A percentile compares a stretch with the other conserved stretches of the same genome.
Evolutionary conservation across 1,140 invertebrate species (phyloP).

Genomic region (Drosophila murphyi): DNA sequence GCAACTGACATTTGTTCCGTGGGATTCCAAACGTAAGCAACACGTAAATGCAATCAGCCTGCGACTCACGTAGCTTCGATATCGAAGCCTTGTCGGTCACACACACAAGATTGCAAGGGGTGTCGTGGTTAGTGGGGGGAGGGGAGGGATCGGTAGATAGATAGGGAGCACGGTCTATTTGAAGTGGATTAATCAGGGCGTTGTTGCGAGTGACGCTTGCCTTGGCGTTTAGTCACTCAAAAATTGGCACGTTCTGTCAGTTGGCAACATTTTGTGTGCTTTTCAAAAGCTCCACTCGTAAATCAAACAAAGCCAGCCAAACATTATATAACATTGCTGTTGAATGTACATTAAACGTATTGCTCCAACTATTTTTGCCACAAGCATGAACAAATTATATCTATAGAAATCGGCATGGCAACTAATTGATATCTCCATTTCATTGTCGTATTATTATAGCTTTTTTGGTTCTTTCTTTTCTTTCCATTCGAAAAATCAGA

Average conservation of each 20-base stretch:
- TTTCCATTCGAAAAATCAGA: too few species aligned
- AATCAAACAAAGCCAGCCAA: constrained; percentile 38
- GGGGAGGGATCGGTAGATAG: neutral
- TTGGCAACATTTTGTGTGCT: constrained; percentile 31
- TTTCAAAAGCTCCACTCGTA: constrained; percentile 35
- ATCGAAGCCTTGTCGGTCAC: constrained; percentile 42
- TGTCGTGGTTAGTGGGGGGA: too few species aligned
- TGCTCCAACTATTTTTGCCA: constrained; percentile 28
- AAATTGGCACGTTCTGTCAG: constrained; percentile 40
- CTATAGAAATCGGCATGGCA: constrained; percentile 20
- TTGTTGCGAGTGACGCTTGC: constrained; percentile 17
- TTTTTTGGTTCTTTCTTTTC: too few species aligned
- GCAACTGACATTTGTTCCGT: constrained; percentile 16
- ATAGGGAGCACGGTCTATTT: constrained; percentile 21
- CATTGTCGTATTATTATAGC: neutral
- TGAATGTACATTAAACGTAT: constrained; percentile 14
- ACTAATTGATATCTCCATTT: constrained; percentile 18
- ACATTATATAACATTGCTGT: neutral
- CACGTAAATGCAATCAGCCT: constrained; percentile 77
- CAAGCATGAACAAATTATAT: constrained; percentile 4
- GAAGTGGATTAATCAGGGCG: constrained; percentile 50
- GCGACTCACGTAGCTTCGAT: constrained; percentile 60
- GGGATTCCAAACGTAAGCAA: constrained; percentile 29
- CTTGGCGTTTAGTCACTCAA: neutral
- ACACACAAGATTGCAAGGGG: neutral